Evolutionary conservation across 2,113 vertebrate genomes (phyloP), one percentile per base, ranked within the genome.

Genomic region (cat (Felis catus)): DNA sequence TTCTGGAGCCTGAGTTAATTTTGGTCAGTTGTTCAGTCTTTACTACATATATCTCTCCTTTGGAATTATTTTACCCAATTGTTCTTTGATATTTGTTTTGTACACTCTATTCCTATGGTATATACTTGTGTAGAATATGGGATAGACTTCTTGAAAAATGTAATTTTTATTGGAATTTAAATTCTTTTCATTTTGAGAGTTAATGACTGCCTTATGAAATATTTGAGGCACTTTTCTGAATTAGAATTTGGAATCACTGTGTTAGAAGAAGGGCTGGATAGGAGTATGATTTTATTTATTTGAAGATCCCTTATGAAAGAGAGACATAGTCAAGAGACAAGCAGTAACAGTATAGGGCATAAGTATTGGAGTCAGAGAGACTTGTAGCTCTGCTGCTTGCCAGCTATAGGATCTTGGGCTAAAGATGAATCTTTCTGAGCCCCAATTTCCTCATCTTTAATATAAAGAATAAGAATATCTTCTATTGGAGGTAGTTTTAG

Each of bases 161-260:
- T 95, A 78, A 48, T 76, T 84, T 68, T 81, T 81, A 55, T 79
- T 88, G 15, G 68, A 96, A 70, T 61, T 96, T 87, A 58, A 76
- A 58, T 78, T 82, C 29, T 70, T 68, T 95, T 88, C 51, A 65
- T 94, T 82, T 94, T 91, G 53, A 95, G 68, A 92, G 83, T 89
- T 89, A 41, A 53, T 61, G 25, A 70, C 48, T 68, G 2, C 31
- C 53, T 92, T 92, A 3, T 91, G 53, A 94, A 66, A 68, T 88
- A 82, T 45, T 53, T 86, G 58, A 83, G 33, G 14, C 8, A 41
- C 39, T 18, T 65, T 73, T 81, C 65, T 87, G 36, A 87, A 82
- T 85, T 94, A 91, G 82, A 91, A 94, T n/a, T 86, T 91, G 11
- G 25, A 74, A 81, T 94, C 74, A 58, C 29, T 73, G 39, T 74